These are phyloP conservation scores for Sycophila texana DNA, from an alignment of 2,888 invertebrate genomes.

Conservation along the genomic window DNA sequence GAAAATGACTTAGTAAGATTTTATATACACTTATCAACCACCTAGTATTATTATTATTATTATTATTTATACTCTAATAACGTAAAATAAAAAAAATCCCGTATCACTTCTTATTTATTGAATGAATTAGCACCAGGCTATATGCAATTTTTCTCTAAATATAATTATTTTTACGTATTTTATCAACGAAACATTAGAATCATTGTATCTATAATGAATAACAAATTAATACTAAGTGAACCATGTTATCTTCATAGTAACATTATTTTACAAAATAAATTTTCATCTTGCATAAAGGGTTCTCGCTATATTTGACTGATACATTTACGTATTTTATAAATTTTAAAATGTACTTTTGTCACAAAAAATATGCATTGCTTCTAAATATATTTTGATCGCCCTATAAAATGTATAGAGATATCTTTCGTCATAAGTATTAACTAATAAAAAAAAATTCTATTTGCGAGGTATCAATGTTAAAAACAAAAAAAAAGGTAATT, in stretches of 20 bases:
- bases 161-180: no score
- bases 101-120: background rate
- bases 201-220: no score
- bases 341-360: conserved; percentile 6
- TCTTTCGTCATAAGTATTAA: background rate
- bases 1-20: no score
- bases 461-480: background rate
- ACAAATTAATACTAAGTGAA: no score
- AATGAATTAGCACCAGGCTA: background rate
- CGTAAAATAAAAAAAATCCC: background rate
- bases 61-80: background rate
- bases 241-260: no score
- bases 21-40: no score
- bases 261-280: no score
- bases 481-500: background rate
- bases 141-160: no score
- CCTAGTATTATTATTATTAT: background rate
- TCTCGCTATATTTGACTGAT: no score
- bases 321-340: background rate
- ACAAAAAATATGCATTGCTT: conserved; percentile 15
- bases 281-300: no score
- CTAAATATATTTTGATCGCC: background rate
- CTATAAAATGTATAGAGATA: background rate
- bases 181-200: no score
- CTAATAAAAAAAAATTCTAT: background rate